Percentiles rank a stretch among this genome's conserved stretches.
phyloP scores from a whole-genome alignment of 2,113 vertebrate genomes.

The Oplegnathus fasciatus region DNA sequence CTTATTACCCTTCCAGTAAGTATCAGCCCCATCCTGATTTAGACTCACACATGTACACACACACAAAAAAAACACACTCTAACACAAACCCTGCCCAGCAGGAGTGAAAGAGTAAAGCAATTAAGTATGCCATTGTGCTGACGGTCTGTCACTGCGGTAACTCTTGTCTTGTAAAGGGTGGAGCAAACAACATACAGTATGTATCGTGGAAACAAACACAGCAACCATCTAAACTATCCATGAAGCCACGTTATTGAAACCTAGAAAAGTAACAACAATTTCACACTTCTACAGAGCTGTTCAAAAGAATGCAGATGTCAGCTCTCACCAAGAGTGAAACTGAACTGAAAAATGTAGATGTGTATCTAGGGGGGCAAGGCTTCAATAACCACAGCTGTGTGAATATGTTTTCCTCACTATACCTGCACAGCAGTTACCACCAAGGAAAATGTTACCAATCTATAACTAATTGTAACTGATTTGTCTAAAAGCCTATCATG shows the following conservation, averaged over 20 bases:
- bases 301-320: neutral
- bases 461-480: neutral
- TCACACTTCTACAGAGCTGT: neutral
- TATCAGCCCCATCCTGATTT: neutral
- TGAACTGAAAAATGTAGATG: neutral
- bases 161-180: neutral
- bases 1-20: neutral
- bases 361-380: neutral
- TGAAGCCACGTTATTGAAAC: neutral
- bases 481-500: neutral
- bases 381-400: constrained; percentile 6
- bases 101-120: neutral
- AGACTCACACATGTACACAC: neutral
- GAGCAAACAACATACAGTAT: neutral
- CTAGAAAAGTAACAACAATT: neutral
- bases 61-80: neutral
- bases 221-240: neutral
- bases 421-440: neutral
- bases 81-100: neutral
- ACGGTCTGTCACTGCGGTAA: neutral
- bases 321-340: neutral
- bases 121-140: neutral
- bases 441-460: neutral
- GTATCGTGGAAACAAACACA: neutral
- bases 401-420: neutral